Base-by-base conservation (phyloP, 2,113 vertebrate genomes). In the Orycteropus afer region DNA sequence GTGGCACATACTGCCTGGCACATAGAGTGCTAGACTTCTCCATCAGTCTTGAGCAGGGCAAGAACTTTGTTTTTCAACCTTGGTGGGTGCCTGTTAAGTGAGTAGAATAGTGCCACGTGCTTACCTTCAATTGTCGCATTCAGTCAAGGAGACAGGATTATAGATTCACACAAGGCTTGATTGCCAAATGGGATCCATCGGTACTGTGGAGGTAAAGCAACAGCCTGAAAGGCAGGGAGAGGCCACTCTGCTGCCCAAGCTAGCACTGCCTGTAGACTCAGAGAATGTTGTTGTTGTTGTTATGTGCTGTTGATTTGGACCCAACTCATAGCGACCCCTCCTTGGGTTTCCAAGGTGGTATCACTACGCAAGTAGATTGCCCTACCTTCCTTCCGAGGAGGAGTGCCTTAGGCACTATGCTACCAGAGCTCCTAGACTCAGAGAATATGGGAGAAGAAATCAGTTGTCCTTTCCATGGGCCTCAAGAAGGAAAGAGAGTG, bases 1-100 rank as follows among this genome's bases (percentile, higher is more conserved):
- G 3, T 17, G 14, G 15, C 32, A 3, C 12, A 2, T 5, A 25
- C 23, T 14, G 15, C 49, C n/a, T 42, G 34, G 14, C 4, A 11
- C 15, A 9, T 13, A 14, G 55, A 57, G 2, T 13, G 20, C 45
- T 14, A 15, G 29, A 32, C 45, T 53, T 78, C 37, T 37, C n/a
- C 59, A 10, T 8, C 8, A 17, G 14, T 22, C 22, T 51, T 87
- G 17, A 45, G 65, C 32, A 2, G 27, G 51, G 61, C 6, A 15
- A 42, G 73, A 37, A 9, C 25, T 25, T 25, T n/a, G 55, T 14
- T 55, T 71, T 34, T 53, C 7, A 84, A 14, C 17, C 29, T 59
- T 27, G 8, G n/a, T 63, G 32, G 45, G 42, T 73, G 11, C 32
- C 34, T 20, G 32, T 25, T 69, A 10, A 78, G 25, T 29, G 61